Conservation (phyloP, 2,113 vertebrate species). For the Andinoacara biseriatus region DNA sequence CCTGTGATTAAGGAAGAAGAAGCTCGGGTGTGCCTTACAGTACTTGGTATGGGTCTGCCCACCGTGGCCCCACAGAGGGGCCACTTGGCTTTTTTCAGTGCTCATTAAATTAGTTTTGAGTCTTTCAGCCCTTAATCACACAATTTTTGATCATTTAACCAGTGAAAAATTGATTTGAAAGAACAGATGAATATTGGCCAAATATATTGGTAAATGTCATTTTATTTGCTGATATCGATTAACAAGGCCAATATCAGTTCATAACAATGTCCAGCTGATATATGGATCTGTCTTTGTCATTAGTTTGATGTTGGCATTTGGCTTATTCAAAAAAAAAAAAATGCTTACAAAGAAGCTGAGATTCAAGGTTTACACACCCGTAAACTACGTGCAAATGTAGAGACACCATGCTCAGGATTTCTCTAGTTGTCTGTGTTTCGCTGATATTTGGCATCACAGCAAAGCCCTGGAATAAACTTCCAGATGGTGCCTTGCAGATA, state of each 20-base stretch:
- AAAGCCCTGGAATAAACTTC: conserved; percentile 63
- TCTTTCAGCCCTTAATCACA: too few species aligned
- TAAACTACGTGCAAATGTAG: not conserved
- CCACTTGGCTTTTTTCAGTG: too few species aligned
- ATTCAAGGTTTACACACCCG: too few species aligned
- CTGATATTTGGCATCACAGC: conserved; percentile 65
- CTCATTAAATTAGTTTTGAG: too few species aligned
- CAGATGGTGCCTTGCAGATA: conserved; percentile 58
- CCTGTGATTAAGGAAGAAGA: too few species aligned
- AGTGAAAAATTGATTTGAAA: not conserved
- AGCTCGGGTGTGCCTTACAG: too few species aligned
- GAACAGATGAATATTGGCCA: not conserved
- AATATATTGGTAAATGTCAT: not conserved
- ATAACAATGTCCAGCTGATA: not conserved
- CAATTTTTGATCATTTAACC: not conserved
- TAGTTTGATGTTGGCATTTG: not conserved
- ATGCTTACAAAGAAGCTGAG: not conserved
- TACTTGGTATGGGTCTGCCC: too few species aligned
- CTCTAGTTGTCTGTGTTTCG: conserved; percentile 58
- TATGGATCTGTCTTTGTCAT: not conserved
- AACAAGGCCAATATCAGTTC: not conserved
- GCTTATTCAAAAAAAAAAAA: not conserved
- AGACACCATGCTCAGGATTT: conserved; percentile 74
- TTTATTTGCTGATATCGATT: not conserved
- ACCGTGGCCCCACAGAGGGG: too few species aligned